Evolutionary conservation across 2,888 invertebrate species (phyloP).

Genomic region (Hipparchia sbordonii): DNA sequence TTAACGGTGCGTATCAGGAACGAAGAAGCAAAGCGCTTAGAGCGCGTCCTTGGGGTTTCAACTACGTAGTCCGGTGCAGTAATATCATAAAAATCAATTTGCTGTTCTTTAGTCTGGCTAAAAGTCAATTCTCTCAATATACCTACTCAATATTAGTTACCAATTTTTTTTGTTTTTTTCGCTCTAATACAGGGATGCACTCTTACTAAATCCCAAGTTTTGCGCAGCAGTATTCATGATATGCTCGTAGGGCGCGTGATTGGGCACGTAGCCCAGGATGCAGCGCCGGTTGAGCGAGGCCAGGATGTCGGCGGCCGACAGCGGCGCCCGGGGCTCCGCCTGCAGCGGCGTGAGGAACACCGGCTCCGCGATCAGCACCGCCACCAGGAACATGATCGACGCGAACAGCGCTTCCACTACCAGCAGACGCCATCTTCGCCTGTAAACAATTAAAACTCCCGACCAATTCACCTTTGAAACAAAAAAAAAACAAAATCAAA

Average conservation of each 20-base stretch:
- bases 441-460: conserved; percentile 42
- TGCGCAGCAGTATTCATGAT: conserved; percentile 56
- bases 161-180: too few species aligned
- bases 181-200: too few species aligned
- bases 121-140: too few species aligned
- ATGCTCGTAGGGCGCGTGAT: conserved; percentile 44
- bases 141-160: too few species aligned
- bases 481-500: too few species aligned
- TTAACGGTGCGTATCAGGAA: too few species aligned
- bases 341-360: conserved; percentile 67
- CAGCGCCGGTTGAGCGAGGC: conserved; percentile 48
- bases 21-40: too few species aligned
- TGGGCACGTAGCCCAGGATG: conserved; percentile 63
- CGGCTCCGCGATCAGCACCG: conserved; percentile 60
- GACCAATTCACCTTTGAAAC: too few species aligned
- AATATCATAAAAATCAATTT: too few species aligned
- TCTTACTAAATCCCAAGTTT: conserved; percentile 50
- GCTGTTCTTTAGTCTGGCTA: too few species aligned
- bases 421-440: conserved; percentile 62
- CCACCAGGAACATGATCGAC: conserved; percentile 48
- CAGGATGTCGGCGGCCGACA: conserved; percentile 51
- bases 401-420: conserved; percentile 55
- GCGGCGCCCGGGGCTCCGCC: conserved; percentile 53
- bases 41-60: too few species aligned
- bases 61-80: too few species aligned